Evolutionary conservation across 2,888 invertebrate genomes (phyloP), one percentile per base, ranked within the genome.

Genomic region (Nomada goodeniana): DNA sequence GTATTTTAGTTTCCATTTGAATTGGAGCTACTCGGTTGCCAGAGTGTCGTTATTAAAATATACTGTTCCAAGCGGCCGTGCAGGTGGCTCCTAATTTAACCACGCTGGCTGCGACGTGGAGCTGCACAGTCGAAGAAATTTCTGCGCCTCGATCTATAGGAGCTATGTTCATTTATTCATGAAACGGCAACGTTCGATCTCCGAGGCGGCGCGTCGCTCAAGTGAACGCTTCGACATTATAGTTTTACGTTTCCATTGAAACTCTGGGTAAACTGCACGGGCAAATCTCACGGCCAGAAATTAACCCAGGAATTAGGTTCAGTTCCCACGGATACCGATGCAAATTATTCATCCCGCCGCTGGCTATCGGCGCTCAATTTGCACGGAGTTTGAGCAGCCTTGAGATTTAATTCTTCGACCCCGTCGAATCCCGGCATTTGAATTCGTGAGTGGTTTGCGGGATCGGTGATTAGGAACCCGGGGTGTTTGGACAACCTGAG

Each of bases 341-440:
- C 76, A 87, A 87, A 88, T 87, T 86, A 88, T 87, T 87, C 86
- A 79, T 84, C 71, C 69, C 72, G 82, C 88, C 82, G 47, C 74
- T 76, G 84, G 88, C 87, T 75, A 88, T 87, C 88, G 84, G 76
- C 82, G 82, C 82, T 76, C 81, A 83, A 84, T 87, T 88, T 84
- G 80, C 88, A 81, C 80, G 61, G 79, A 84, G 82, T 81, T 87
- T 79, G 83, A 76, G 86, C 83, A 80, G 80, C 86, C 82, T 80
- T 84, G 84, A 84, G 85, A 88, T 82, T 86, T 79, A 83, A 86
- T 86, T 88, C 88, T 82, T 83, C 76, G 60, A n/a, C 70, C 61
- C 53, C 23, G 44, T 5, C 36, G 76, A 68, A 65, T 76, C 60
- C 68, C 67, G 60, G 82, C 73, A 83, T 85, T 86, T 82, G 82